Conservation (phyloP, 2,797 vertebrate genomes). For the Amblyraja radiata region DNA sequence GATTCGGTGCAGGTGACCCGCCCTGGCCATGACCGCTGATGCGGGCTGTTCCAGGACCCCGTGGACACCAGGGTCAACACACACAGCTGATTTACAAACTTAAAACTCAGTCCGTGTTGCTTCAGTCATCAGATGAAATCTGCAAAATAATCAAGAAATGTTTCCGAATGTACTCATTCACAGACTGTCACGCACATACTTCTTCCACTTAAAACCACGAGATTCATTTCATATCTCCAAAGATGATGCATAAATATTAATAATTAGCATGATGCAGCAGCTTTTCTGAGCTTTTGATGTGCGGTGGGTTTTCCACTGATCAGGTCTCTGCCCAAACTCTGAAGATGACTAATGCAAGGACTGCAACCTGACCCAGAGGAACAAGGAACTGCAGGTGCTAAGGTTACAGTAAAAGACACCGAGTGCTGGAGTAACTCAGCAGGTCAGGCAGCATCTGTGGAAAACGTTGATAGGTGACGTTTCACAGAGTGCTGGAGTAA, state of each 20-base stretch:
- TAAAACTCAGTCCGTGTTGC: constrained; percentile 49
- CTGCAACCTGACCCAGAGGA: constrained; percentile 14
- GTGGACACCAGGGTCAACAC: constrained; percentile 51
- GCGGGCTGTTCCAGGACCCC: constrained; percentile 54
- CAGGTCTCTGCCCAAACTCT: neutral
- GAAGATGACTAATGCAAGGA: constrained; percentile 34
- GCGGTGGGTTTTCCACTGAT: neutral
- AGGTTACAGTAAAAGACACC: too few relatives aligned
- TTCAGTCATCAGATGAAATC: constrained; percentile 43
- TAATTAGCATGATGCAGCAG: neutral
- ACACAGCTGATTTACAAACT: constrained; percentile 49
- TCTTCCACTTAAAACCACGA: neutral
- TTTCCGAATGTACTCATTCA: neutral
- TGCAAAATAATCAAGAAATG: neutral
- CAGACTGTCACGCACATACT: neutral
- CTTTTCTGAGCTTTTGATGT: neutral
- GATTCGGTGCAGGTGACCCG: constrained; percentile 74
- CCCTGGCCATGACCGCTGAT: constrained; percentile 55
- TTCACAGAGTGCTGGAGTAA: too few relatives aligned
- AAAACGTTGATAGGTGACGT: too few relatives aligned
- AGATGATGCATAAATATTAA: neutral
- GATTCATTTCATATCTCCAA: constrained; percentile 5
- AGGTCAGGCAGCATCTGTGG: too few relatives aligned
- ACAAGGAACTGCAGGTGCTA: too few relatives aligned
- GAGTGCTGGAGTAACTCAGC: too few relatives aligned